A percentile compares a stretch with the other conserved stretches of the same genome.
Conservation (phyloP, 1,140 invertebrate species). For the Drosophila nikananu region DNA sequence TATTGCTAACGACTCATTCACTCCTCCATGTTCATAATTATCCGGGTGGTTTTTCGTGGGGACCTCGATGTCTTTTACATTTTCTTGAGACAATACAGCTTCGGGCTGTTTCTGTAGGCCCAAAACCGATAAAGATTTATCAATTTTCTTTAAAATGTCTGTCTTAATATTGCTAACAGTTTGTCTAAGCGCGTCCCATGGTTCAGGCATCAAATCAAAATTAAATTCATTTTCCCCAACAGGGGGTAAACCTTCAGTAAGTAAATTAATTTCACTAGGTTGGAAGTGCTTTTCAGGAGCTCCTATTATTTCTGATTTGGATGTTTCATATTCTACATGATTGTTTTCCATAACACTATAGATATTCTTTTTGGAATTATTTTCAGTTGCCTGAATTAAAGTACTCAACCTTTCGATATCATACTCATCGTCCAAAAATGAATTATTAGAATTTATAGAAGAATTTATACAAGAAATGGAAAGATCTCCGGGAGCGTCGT, state of each 20-base stretch:
- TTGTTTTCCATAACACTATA: neutral
- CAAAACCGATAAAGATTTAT: neutral
- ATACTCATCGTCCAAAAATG: neutral
- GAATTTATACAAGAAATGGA: no score
- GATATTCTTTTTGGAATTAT: neutral
- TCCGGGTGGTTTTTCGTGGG: neutral
- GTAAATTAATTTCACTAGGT: neutral
- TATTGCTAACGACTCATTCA: neutral
- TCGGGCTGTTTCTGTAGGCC: no score
- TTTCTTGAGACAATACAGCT: no score
- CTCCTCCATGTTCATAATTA: neutral
- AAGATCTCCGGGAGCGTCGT: no score
- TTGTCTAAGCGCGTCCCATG: neutral
- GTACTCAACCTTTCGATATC: no score
- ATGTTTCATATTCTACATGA: neutral
- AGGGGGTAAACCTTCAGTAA: neutral
- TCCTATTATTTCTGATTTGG: no score
- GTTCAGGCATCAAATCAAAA: neutral
- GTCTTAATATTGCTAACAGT: slow-evolving; percentile 7
- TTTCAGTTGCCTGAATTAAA: neutral
- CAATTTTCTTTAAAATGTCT: slow-evolving; percentile 2
- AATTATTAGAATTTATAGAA: neutral
- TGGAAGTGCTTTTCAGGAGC: neutral
- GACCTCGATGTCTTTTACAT: no score
- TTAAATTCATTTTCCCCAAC: neutral